Conservation (phyloP, 2,797 vertebrate species). For the Spheniscus humboldti region DNA sequence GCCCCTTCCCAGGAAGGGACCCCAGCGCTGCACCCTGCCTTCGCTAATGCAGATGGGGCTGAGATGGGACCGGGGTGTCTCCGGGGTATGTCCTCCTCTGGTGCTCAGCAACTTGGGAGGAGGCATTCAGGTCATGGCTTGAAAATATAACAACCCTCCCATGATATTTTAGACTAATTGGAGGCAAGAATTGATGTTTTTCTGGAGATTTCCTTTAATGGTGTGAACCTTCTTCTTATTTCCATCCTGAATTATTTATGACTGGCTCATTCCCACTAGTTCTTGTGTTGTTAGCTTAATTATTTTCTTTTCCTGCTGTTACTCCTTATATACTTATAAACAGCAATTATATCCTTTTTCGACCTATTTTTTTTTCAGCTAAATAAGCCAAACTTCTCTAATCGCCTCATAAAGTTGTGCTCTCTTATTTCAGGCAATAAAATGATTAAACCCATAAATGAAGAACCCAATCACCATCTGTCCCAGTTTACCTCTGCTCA, state of each 20-base stretch:
- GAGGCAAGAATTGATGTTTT: not conserved
- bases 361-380: not conserved
- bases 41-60: accelerated
- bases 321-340: not conserved
- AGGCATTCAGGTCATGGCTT: not conserved
- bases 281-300: not conserved
- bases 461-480: accelerated
- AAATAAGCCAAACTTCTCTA: not conserved
- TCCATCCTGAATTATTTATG: slow-evolving; percentile 31
- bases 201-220: not conserved
- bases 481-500: not conserved
- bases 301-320: slow-evolving; percentile 4
- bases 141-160: not conserved
- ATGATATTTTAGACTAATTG: not conserved
- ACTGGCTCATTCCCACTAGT: not conserved
- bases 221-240: not conserved
- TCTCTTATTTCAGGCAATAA: not conserved
- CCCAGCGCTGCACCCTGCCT: not conserved
- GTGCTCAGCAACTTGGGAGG: not conserved
- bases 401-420: not conserved
- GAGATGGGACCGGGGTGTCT: accelerated
- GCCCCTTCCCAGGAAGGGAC: not conserved
- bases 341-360: not conserved
- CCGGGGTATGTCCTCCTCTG: not conserved
- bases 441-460: not conserved